Base-by-base conservation (phyloP, 1,140 invertebrate species). In the Plodia interpunctella region DNA sequence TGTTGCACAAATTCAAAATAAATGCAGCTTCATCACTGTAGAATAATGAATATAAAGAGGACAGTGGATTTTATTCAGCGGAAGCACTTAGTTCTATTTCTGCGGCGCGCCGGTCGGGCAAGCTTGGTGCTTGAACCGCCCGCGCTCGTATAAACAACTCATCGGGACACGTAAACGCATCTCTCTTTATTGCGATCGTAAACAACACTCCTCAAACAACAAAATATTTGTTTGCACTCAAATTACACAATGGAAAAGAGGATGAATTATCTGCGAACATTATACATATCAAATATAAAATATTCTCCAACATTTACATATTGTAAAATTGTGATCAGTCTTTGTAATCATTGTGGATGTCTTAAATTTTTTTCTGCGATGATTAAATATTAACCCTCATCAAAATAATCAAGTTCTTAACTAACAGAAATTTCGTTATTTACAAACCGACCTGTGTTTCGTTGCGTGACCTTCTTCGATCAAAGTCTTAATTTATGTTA, bases 51-150 rank as follows among this genome's bases (percentile, higher is more conserved):
- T 59, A 69, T 59, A 60, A 69, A 72, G 59, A 66, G 44, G 68
- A 57, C 62, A 65, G 49, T 66, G 63, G 64, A 70, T 69, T 74
- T 72, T 65, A 72, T 74, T 70, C 66, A 65, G 55, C 72, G 75
- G 73, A 79, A 79, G 69, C 75, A 74, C 70, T 81, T 76, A 68
- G 64, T 78, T 79, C 72, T 79, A 82, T 82, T 78, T 79, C 56
- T 49, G 72, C 68, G 38, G 35, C 51, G 54, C 44, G 38, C 9
- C 53, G 55, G 51, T 52, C 52, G 61, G 20, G 18, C 8, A n/a
- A 2, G 38, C 5, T 17, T 10, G 13, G 38, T 44, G 38, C 38
- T 11, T 11, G 10, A 6, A 17, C 38, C 8, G 57, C 52, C 6
- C 52, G 55, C 10, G 49, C 19, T 58, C 61, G 58, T 59, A 66